Base-by-base conservation (phyloP, 2,797 vertebrate genomes). In the Microctenopoma stevenorrisi region DNA sequence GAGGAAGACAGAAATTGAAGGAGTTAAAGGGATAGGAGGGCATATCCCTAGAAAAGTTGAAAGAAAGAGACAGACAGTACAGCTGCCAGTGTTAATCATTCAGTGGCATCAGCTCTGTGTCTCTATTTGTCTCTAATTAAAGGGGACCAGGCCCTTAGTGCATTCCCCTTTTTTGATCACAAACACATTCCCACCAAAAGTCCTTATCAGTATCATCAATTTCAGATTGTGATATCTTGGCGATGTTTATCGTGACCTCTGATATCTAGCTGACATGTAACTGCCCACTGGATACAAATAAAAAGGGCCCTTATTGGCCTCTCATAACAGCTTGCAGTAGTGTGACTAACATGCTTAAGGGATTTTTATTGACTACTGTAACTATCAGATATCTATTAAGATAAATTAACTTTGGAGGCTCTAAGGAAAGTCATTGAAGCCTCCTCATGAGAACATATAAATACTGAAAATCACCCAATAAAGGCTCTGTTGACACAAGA, bases 71-170 rank as follows among this genome's bases (percentile, higher is more conserved):
- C 63, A 40, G 71, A 70, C 78, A 37, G 72, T 82, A 79, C 80
- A 87, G 85, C 80, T 87, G 87, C 54, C 84, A 85, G 53, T 15
- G 69, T 67, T 72, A 79, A 88, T 91, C 85, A 87, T 76, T 85
- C 86, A 83, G 30, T 5, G 33, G 55, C 68, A 79, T 68, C 71
- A 81, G 76, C 76, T 84, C 79, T 77, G 56, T 81, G 80, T 82
- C 85, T 84, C 53, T 25, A 26, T 64, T 64, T 52, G 76, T 73
- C 60, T 63, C 1, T 64, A 68, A 70, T 68, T 64, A 78, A 72
- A 57, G 38, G 72, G 48, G 58, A 72, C 68, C 55, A 76, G 51
- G 54, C 74, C 68, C 71, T 69, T 35, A 56, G 56, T 43, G 37
- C 43, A 14, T 42, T 18, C 56, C n/a, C 14, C n/a, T 7, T 9